Base-by-base conservation (phyloP, 2,113 vertebrate species). In the Varanus komodoensis region DNA sequence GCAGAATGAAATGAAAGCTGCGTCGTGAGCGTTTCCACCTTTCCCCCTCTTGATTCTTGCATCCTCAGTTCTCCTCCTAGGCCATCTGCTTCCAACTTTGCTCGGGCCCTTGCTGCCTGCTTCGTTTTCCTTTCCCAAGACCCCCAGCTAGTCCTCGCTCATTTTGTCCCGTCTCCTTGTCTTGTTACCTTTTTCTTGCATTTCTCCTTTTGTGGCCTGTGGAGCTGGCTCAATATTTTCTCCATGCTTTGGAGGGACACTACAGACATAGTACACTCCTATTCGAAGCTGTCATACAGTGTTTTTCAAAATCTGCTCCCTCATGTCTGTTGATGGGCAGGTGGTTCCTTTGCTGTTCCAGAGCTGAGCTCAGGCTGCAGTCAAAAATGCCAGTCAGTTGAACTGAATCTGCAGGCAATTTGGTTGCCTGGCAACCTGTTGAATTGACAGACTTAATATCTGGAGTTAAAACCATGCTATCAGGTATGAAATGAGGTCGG, bases 1-100 rank as follows among this genome's bases (percentile, higher is more conserved):
- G 69, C 93, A 85, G 80, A 82, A 92, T 90, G 90, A 92, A 93
- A 93, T 91, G 87, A 77, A 89, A 34, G 19, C 88, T 90, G 89
- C 92, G 48, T 50, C 25, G 6, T 83, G 44, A 48, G 50, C 57
- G 38, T 44, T 44, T 44, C 29, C 8, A n/a, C 34, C 6, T 86
- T 73, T 74, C 12, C 9, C 17, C 23, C 23, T 34, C 57, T 64
- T 82, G 29, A 4, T n/a, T 7, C 19, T 15, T 48, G 25, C 32
- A 48, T 54, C 69, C 48, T 71, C 29, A 54, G 15, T 23, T 69
- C 21, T 84, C 64, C 57, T 29, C 21, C 23, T 44, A 29, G 64
- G 12, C 64, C 34, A 69, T 19, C 25, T 32, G 48, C 4, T 64
- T 25, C 57, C n/a, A 8, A 8, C 32, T 15, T 38, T 3, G 6